Base-by-base conservation (phyloP, 2,113 vertebrate genomes). In the Paedocypris sp. region DNA sequence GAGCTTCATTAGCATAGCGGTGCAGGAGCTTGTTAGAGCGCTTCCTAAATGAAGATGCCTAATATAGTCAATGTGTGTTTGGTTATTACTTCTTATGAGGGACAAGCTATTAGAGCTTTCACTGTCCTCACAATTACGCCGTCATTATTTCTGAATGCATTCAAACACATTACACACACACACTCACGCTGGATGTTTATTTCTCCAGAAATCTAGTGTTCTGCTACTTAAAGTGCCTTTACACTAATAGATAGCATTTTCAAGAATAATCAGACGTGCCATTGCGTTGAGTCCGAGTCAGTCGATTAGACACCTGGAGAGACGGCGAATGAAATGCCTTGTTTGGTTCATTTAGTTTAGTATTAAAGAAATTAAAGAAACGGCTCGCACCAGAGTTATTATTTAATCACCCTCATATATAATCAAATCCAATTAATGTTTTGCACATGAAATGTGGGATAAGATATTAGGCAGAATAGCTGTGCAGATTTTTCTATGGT, bases 41-140 rank as follows among this genome's bases (percentile, higher is more conserved):
- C 43, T 28, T 49, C 48, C 23, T 65, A 66, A 62, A 70, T 51
- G 45, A 57, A 50, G 20, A 49, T 41, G 22, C 28, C 46, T 70
- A 70, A 70, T 66, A 32, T 51, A 62, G 45, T 31, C 56, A 23
- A 45, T 36, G 20, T 2, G 26, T 39, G 52, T 49, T 48, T 39
- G 33, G 57, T 70, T 62, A 66, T 70, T 66, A 35, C 50, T 26
- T 29, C 64, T 57, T 56, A 54, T 56, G 45, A 36, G 28, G 35
- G 28, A 56, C 38, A 38, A 54, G 29, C 31, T 56, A 38, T 41
- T 46, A 51, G 38, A 50, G 68, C 68, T 66, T 62, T 70, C 43
- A 70, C 23, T 57, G 47, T 47, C 32, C 45, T 66, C 29, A 56
- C 60, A 69, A 56, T 65, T 61, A 60, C 33, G 47, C 31, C 38